Base-by-base conservation (phyloP, 2,888 invertebrate genomes). In the Oligia strigilis region DNA sequence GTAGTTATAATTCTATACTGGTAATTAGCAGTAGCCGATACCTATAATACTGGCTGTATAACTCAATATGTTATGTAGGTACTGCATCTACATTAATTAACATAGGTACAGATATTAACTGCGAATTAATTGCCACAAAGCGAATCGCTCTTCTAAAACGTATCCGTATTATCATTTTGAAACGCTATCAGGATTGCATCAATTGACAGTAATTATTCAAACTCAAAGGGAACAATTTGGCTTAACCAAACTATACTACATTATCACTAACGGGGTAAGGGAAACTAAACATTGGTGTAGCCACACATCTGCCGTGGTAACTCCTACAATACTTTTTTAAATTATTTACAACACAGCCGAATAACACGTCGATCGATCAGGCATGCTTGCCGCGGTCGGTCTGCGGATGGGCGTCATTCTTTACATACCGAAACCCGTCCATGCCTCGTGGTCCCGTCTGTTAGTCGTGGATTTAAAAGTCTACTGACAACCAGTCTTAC, bases 191-290 rank as follows among this genome's bases (percentile, higher is more conserved):
- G 69, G 78, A 86, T 84, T 82, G 75, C 85, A 82, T 82, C 80
- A 87, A 88, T 80, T 77, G 72, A 62, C 72, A 75, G 77, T 80
- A 69, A 84, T 87, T 87, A 87, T 82, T 86, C 87, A 76, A 77
- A 86, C 80, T 84, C 87, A 87, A 88, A 86, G 84, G 73, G 79
- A 86, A 83, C 81, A 72, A 79, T 88, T 88, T 81, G 36, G 79
- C 78, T 83, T 78, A 88, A 64, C 78, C 72, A 83, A 86, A 87
- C 72, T 78, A 67, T 46, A 75, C 29, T 55, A 55, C 78, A 83
- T 82, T 74, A 80, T 49, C 62, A 58, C 73, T 52, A 74, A 52
- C 19, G 66, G 70, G 19, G 55, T 71, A 40, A 66, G n/a, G 46
- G 66, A 76, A 74, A 64, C 36, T 69, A 78, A 86, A 78, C 65